Evolutionary conservation across 35 echinoderm and acorn worm genomes (phyloP), one percentile per base, ranked within the genome.

Genomic region (Amphiura filiformis): DNA sequence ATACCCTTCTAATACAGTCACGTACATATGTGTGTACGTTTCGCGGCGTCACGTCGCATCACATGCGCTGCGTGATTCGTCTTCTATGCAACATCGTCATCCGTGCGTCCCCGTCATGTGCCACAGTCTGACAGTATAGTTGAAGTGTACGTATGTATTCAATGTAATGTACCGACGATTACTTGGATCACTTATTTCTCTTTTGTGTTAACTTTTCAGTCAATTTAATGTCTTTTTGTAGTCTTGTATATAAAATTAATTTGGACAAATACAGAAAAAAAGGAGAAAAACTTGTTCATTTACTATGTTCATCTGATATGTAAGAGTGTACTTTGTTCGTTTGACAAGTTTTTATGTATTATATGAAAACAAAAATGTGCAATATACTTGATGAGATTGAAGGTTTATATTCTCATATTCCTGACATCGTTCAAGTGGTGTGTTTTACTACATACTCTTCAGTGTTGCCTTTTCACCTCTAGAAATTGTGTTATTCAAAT

Each of bases 1-100:
- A 70, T 70, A 70, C 61, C 61, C 61, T 70, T 70, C 61, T 70
- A 70, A 70, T 70, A 70, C 61, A 5, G 61, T 70, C 61, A 70
- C 61, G 28, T 70, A 70, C 61, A 70, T 70, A 26, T 70, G 61
- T 70, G 61, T 70, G 61, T 70, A 70, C 15, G 15, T 70, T 52
- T 70, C 61, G 61, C 61, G 61, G 61, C 61, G 61, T 70, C 61
- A 70, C 61, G 61, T 70, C 61, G 61, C 61, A 70, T 70, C 61
- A 70, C 28, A 70, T 70, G 61, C 61, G 61, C 61, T 70, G 61
- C 61, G n/a, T n/a, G n/a, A n/a, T n/a, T n/a, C n/a, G 61, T 70
- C 61, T 70, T 70, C 61, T 70, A 70, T 70, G 61, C 61, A 70
- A 70, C 61, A 70, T 23, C 61, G 61, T 70, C 61, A 70, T 26